Evolutionary conservation across 2,888 invertebrate genomes (phyloP), one percentile per base, ranked within the genome.

Genomic region (Xanthorhoe designata): DNA sequence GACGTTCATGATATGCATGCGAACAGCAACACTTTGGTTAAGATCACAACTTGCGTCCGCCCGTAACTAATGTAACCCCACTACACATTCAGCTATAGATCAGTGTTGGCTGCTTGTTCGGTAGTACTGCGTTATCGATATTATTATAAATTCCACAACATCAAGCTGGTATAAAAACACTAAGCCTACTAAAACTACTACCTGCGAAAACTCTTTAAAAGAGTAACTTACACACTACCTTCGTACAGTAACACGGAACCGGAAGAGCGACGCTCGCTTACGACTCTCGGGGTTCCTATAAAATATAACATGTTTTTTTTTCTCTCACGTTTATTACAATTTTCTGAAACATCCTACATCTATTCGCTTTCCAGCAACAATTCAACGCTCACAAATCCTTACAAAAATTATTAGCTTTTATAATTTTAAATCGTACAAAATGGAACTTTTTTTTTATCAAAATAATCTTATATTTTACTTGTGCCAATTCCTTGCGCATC

Each of bases 101-200:
- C 86, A 80, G 85, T 87, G 89, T 87, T 86, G 86, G 84, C 88
- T 87, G 87, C 88, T 82, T 84, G 85, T 87, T 87, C 87, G 83
- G 86, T 86, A 86, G 80, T 83, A 86, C 83, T 86, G 86, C 84
- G 78, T 83, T 90, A 88, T 89, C 84, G 87, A 90, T 89, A 87
- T 89, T 88, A 87, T 87, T 86, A 88, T 88, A 91, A 90, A 90
- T 90, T 89, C 93, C 93, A 94, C 94, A 94, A 94, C 94, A 94
- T 93, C 91, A 94, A 94, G 94, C 94, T 89, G 85, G 94, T 94
- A 94, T 94, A 94, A 94, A 94, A 94, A 92, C 93, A 92, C 92
- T 94, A 94, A 94, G 94, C 94, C 90, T 94, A 92, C 88, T 90
- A 92, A 88, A 89, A 86, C 92, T 92, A 92, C 92, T 92, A 90